Evolutionary conservation across 1,140 invertebrate genomes (phyloP).

Genomic region (Drosophila kikkawai): DNA sequence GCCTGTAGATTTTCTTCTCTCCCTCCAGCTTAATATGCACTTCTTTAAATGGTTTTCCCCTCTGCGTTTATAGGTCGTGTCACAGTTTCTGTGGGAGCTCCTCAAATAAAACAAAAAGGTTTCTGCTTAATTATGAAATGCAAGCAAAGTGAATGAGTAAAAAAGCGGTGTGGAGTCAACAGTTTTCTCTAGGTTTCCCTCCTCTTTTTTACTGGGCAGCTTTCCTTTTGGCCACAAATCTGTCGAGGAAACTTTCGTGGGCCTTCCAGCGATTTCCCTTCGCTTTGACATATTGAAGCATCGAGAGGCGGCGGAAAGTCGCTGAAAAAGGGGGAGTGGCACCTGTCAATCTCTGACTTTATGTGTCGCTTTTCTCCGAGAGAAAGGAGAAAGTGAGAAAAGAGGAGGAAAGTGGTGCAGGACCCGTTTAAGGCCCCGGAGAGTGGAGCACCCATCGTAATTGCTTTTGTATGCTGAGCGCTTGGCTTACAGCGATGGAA

Average conservation of each 20-base stretch:
- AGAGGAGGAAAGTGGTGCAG: background rate
- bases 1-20: constrained; percentile 19
- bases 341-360: constrained; percentile 49
- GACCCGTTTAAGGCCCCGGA: constrained; percentile 21
- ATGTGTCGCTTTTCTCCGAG: constrained; percentile 8
- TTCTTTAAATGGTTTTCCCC: constrained; percentile 21
- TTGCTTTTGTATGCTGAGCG: constrained; percentile 66
- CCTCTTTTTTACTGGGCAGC: background rate
- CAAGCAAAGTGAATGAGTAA: constrained; percentile 33
- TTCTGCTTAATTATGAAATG: constrained; percentile 58
- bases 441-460: constrained; percentile 48
- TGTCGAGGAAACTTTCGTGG: constrained; percentile 24
- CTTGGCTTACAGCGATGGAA: constrained; percentile 43
- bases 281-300: constrained; percentile 37
- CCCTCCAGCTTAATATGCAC: constrained; percentile 20
- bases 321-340: constrained; percentile 14
- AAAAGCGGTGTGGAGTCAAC: background rate
- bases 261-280: constrained; percentile 23
- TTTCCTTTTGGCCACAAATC: constrained; percentile 28
- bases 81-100: constrained; percentile 33
- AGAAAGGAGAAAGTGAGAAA: constrained; percentile 6
- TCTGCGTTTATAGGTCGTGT: constrained; percentile 37
- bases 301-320: background rate
- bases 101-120: constrained; percentile 1
- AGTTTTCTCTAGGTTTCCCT: constrained; percentile 15